Evolutionary conservation across 92 coral and sea anemone genomes (phyloP), one percentile per base, ranked within the genome.

Genomic region (Hydrozoanthus gracilis): DNA sequence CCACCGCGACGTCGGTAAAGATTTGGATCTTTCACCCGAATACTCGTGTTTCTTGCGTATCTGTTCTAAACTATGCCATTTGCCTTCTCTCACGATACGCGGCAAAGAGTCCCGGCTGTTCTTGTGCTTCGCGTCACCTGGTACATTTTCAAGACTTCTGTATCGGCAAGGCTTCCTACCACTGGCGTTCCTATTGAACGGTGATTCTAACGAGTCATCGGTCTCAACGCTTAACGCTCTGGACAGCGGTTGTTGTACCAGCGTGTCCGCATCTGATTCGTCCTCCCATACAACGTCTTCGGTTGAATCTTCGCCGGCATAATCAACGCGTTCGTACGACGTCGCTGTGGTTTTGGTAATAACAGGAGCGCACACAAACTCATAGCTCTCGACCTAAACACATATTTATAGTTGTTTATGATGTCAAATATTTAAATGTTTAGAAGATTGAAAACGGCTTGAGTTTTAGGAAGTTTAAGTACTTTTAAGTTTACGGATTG

Each of bases 31-130:
- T 56, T 86, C 90, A 8, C 95, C 96, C 5, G 87, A 86, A 75
- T 93, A 95, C n/a, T 91, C 91, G 55, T 86, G 76, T 78, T 86
- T 88, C 65, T 88, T 87, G 45, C 89, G 87, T 72, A 96, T 80
- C 82, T 91, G 96, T 62, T 95, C 99, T 90, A 96, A 16, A 50
- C 98, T 96, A 75, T 95, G 92, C 98, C 98, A 95, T 64, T 95
- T 93, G 3, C 98, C 98, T 6, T 89, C 91, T 56, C 98, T 86
- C 11, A 93, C 91, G 35, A 95, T 88, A 0, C 64, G 54, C 12
- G 98, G 98, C 93, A 92, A 89, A 4, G 92, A 82, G 0, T 92
- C 69, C 13, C 93, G 71, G 49, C 91, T 88, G 9, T 89, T 93
- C 17, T 58, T 71, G 58, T 76, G 62, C 47, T 79, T 89, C 74